Conservation (phyloP, 2,797 vertebrate genomes). For the Nasua narica region DNA sequence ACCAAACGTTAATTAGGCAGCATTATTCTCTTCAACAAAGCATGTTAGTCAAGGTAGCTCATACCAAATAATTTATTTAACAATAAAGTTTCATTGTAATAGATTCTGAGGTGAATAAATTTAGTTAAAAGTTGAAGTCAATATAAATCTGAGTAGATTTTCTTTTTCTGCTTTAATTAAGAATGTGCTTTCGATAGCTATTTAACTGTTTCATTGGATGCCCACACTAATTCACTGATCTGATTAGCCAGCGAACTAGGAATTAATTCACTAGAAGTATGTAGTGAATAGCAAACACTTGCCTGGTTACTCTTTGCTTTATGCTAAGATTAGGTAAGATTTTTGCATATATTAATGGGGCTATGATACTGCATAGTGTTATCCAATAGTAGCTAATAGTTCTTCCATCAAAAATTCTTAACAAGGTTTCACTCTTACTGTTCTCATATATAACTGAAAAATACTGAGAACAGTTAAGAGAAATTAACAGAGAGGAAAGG, state of each 20-base stretch:
- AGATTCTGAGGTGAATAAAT: not conserved
- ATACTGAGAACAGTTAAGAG: not conserved
- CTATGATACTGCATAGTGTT: not conserved
- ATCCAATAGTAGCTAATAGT: not conserved
- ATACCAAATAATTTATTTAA: conserved; percentile 6
- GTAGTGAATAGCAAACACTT: not conserved
- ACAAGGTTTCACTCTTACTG: not conserved
- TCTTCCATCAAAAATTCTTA: not conserved
- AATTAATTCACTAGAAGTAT: conserved; percentile 36
- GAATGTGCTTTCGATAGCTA: not conserved
- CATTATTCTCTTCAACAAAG: conserved; percentile 11
- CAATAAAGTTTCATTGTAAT: not conserved
- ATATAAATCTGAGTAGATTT: not conserved
- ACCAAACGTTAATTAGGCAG: not conserved
- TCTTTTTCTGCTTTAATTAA: not conserved
- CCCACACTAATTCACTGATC: not conserved
- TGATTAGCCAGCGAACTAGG: not conserved
- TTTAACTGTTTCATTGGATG: conserved; percentile 12
- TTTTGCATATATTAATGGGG: not conserved
- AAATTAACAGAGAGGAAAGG: conserved; percentile 33
- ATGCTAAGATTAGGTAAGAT: not conserved
- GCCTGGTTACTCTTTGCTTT: not conserved
- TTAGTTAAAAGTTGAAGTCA: not conserved
- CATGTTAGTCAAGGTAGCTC: not conserved
- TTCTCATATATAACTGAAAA: conserved; percentile 6